Conservation (phyloP, 2,113 vertebrate species). For the Nerophis ophidion region DNA sequence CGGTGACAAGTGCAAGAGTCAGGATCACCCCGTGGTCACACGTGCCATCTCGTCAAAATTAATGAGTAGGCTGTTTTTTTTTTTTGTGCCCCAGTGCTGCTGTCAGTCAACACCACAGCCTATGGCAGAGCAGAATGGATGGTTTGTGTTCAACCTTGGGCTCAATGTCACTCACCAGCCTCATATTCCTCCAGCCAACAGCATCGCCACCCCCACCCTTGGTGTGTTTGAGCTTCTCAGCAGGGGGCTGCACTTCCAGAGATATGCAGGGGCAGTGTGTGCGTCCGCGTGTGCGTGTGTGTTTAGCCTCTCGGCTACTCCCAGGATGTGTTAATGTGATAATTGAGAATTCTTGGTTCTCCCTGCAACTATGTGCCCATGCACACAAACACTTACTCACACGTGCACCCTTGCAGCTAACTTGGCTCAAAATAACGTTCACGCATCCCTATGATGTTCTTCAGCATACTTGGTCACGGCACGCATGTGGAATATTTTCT, state of each 20-base stretch:
- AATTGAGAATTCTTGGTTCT: conserved; percentile 62
- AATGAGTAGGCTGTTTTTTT: conserved; percentile 7
- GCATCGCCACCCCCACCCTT: conserved; percentile 32
- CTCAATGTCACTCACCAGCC: conserved; percentile 62
- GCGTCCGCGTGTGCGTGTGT: conserved; percentile 11
- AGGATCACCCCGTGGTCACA: conserved; percentile 9
- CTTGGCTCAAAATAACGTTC: conserved; percentile 52
- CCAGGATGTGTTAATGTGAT: conserved; percentile 69
- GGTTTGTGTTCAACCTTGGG: conserved; percentile 62
- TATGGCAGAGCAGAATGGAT: conserved; percentile 24
- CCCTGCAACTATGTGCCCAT: conserved; percentile 55
- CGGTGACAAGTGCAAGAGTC: conserved; percentile 1
- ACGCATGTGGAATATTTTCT: conserved; percentile 24
- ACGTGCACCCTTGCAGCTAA: conserved; percentile 19
- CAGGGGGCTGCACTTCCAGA: conserved; percentile 56
- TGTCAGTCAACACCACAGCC: conserved; percentile 14
- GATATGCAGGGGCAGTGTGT: conserved; percentile 44
- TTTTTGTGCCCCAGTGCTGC: conserved; percentile 13
- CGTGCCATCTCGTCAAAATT: conserved; percentile 6
- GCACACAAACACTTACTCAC: conserved; percentile 20
- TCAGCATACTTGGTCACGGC: conserved; percentile 33
- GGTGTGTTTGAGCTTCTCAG: conserved; percentile 64
- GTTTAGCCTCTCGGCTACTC: conserved; percentile 49
- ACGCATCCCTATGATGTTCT: conserved; percentile 40
- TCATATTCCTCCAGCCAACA: conserved; percentile 30